phyloP scores from a whole-genome alignment of 2,113 vertebrate species.

The Laticauda colubrina region DNA sequence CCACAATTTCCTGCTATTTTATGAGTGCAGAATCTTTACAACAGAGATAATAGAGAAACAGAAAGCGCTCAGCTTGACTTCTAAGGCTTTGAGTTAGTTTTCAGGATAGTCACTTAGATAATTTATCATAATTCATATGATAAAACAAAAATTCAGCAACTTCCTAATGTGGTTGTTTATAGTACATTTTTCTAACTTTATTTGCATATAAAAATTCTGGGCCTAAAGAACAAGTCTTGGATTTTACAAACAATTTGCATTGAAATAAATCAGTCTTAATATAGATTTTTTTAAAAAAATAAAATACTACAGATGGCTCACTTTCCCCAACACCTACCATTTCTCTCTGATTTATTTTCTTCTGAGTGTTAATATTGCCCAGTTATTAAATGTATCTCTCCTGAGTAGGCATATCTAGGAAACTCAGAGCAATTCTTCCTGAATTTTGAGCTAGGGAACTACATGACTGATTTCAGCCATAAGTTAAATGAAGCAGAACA shows the following conservation, averaged over 20 bases:
- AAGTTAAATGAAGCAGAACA: constrained; percentile 60
- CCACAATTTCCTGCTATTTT: constrained; percentile 23
- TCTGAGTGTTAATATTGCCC: constrained; percentile 28
- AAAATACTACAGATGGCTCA: neutral
- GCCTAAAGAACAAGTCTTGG: neutral
- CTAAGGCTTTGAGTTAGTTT: constrained; percentile 31
- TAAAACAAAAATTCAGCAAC: constrained; percentile 31
- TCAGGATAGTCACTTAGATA: neutral
- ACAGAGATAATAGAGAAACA: constrained; percentile 32
- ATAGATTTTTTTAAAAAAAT: neutral
- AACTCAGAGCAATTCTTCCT: constrained; percentile 29
- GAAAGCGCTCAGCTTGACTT: constrained; percentile 37
- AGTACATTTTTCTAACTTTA: constrained; percentile 9
- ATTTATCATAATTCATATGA: neutral
- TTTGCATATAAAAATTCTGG: neutral
- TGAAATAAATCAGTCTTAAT: neutral
- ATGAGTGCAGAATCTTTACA: constrained; percentile 37
- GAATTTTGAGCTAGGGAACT: neutral
- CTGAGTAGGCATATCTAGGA: constrained; percentile 56
- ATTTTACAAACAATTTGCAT: neutral
- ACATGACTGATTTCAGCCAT: constrained; percentile 56
- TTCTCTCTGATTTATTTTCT: constrained; percentile 17
- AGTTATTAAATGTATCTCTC: constrained; percentile 49
- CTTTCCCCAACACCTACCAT: constrained; percentile 2
- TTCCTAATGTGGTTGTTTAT: constrained; percentile 26